phyloP scores from a whole-genome alignment of 92 coral and sea anemone genomes.

The Anthopleura xanthogrammica region DNA sequence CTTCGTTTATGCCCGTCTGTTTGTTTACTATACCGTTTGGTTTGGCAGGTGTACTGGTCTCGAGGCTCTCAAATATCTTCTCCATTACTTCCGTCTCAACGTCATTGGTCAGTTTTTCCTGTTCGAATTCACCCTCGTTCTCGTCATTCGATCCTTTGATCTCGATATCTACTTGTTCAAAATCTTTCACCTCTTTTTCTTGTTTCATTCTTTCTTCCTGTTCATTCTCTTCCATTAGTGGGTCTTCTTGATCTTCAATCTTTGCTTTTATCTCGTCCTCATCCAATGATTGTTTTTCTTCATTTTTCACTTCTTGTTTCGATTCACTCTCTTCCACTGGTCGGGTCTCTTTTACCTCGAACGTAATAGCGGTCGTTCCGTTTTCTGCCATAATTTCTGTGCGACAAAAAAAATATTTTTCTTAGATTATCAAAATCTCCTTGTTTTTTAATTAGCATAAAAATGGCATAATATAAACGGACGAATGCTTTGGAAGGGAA shows the following conservation, averaged over 20 bases:
- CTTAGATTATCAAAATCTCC: too few species aligned
- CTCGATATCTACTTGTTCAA: not conserved
- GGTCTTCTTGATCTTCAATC: not conserved
- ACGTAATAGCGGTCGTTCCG: not conserved
- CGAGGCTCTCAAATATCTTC: constrained; percentile 8
- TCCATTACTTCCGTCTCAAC: constrained; percentile 4
- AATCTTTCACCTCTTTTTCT: not conserved
- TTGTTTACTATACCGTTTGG: constrained; percentile 23
- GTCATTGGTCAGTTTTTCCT: constrained; percentile 11
- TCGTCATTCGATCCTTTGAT: not conserved
- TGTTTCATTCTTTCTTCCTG: not conserved
- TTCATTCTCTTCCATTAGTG: not conserved
- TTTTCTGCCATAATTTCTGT: constrained; percentile 19
- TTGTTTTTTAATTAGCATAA: too few species aligned
- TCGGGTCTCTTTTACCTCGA: not conserved
- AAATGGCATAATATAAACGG: too few species aligned
- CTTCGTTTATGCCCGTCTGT: not conserved
- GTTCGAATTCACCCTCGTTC: not conserved
- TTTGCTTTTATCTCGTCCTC: not conserved
- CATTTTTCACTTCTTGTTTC: not conserved
- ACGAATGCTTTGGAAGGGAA: too few species aligned
- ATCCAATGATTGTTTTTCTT: not conserved
- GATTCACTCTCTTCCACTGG: not conserved
- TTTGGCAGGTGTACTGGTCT: constrained; percentile 34
- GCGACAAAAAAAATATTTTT: not conserved